These are phyloP conservation scores for Mellivora capensis DNA, from an alignment of 2,113 vertebrate species.

Conservation along the genomic window DNA sequence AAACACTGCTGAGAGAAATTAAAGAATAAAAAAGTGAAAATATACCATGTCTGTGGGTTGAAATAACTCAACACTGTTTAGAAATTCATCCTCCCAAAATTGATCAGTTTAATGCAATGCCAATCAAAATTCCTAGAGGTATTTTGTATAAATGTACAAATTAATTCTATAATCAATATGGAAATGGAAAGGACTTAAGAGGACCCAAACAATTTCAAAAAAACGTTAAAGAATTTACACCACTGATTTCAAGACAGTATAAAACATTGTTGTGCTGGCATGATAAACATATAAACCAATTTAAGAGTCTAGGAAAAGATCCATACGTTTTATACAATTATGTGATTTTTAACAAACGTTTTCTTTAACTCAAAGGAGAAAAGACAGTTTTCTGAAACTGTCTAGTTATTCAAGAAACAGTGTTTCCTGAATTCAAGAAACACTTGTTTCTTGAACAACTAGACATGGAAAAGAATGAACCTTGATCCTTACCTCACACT, in stretches of 20 bases:
- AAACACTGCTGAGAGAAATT: background rate
- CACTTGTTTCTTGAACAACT: background rate
- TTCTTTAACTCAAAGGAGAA: background rate
- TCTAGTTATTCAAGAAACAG: too few species aligned
- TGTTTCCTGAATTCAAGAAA: too few species aligned
- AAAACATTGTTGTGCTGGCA: background rate
- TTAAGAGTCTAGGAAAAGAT: background rate
- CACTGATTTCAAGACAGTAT: background rate
- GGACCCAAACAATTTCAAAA: background rate
- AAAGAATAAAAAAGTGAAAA: background rate
- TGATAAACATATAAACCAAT: background rate
- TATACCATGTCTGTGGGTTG: background rate
- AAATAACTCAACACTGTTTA: background rate
- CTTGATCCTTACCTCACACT: background rate
- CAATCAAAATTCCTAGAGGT: background rate
- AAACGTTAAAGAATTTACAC: background rate
- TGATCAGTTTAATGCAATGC: background rate
- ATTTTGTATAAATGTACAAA: background rate
- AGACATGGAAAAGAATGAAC: background rate
- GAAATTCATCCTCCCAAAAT: background rate
- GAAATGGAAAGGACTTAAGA: background rate
- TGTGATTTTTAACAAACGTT: conserved; percentile 4
- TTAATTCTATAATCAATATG: background rate
- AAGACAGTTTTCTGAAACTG: background rate
- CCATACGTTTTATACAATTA: background rate